Conservation (phyloP, 1,140 invertebrate genomes). For the Bombus difficillimus region DNA sequence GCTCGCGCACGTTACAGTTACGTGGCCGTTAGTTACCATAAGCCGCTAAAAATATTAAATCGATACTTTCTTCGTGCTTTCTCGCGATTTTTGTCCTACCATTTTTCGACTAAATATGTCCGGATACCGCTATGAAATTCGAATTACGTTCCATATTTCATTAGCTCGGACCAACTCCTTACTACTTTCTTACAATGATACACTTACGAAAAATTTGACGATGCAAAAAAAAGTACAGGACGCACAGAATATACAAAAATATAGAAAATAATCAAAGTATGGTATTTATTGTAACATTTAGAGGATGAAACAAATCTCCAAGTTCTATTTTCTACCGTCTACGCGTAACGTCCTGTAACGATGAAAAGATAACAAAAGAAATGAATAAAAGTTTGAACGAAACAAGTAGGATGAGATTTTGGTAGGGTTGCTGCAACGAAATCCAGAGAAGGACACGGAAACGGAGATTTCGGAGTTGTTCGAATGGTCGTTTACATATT, state of each 20-base stretch:
- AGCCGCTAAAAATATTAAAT: conserved; percentile 47
- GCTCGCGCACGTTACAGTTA: conserved; percentile 34
- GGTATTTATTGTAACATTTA: accelerated
- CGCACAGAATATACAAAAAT: not conserved
- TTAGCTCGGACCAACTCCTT: not conserved
- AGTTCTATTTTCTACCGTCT: no score
- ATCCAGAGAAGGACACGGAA: not conserved
- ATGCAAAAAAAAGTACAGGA: not conserved
- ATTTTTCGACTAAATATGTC: not conserved
- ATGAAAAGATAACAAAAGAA: not conserved
- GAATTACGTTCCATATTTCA: not conserved
- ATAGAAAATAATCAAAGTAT: not conserved
- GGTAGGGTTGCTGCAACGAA: not conserved
- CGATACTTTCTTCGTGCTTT: not conserved
- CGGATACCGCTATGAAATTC: not conserved
- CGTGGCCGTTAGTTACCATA: conserved; percentile 33
- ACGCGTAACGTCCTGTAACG: no score
- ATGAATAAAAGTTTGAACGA: not conserved
- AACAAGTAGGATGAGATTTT: no score
- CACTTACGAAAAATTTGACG: no score
- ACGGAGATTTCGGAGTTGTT: conserved; percentile 24
- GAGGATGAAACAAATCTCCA: accelerated
- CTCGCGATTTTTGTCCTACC: conserved; percentile 20
- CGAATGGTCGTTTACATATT: conserved; percentile 50
- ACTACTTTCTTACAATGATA: not conserved